Percentiles rank a stretch among this genome's conserved stretches.
Conservation (phyloP, 2,797 vertebrate genomes). For the Cuculus canorus region DNA sequence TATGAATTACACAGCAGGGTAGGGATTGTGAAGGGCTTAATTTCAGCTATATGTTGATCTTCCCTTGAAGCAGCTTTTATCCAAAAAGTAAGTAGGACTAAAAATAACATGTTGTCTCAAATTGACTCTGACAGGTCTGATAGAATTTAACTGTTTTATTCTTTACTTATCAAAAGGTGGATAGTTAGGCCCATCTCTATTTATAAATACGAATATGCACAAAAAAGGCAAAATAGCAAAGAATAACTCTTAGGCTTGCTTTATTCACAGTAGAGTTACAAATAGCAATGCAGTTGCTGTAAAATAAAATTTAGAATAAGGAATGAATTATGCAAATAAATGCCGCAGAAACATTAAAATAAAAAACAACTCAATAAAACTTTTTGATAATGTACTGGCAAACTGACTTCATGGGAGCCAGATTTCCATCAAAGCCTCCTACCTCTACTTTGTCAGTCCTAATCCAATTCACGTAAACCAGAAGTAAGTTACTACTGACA, state of each 20-base stretch:
- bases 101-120: constrained; percentile 8
- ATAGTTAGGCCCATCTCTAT: background rate
- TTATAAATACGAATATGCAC: background rate
- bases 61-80: constrained; percentile 24
- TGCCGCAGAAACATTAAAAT: background rate
- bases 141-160: background rate
- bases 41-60: constrained; percentile 32
- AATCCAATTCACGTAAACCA: background rate
- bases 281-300: background rate
- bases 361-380: background rate
- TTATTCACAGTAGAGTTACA: background rate
- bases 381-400: background rate
- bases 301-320: constrained; percentile 1
- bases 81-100: constrained; percentile 22
- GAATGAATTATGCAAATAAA: constrained; percentile 2
- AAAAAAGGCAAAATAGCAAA: background rate
- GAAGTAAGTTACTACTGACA: background rate
- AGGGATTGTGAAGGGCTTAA: constrained; percentile 28
- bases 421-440: background rate
- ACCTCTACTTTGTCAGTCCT: background rate
- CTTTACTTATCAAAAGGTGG: background rate
- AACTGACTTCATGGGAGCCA: background rate
- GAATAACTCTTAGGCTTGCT: background rate
- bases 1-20: constrained; percentile 27
- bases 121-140: background rate